Evolutionary conservation across 2,797 vertebrate genomes (phyloP).

Genomic region (Erpetoichthys calabaricus): DNA sequence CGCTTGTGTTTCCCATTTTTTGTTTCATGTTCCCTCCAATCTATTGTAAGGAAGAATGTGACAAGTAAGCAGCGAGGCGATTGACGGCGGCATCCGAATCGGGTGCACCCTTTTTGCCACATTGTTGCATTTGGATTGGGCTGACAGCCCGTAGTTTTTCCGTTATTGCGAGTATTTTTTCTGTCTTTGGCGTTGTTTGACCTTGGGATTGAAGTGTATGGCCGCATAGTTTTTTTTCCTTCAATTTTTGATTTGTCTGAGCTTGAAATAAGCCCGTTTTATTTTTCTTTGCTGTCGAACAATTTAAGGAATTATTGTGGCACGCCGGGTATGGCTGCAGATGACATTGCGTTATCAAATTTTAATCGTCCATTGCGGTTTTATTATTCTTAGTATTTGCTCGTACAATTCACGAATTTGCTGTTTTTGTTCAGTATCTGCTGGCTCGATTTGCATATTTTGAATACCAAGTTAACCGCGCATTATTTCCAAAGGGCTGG

Average conservation of each 20-base stretch:
- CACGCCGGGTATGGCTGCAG: no score
- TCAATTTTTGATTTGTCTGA: no score
- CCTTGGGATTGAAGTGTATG: constrained; percentile 22
- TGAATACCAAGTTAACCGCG: constrained; percentile 8
- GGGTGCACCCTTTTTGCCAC: constrained; percentile 5
- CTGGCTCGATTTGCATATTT: constrained; percentile 3
- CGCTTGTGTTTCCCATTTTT: not conserved
- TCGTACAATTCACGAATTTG: no score
- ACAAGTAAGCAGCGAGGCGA: constrained; percentile 10
- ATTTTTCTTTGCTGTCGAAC: no score
- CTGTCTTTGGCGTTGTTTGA: constrained; percentile 10
- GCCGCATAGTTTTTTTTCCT: no score
- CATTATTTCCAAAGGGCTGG: not conserved
- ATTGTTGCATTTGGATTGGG: constrained; percentile 3
- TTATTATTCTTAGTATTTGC: no score
- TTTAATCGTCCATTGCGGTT: no score
- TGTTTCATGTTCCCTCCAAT: not conserved
- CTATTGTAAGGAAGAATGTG: constrained; percentile 11
- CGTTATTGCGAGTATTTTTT: no score
- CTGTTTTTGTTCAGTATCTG: no score
- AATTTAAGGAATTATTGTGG: no score
- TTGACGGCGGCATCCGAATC: not conserved
- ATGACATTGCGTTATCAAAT: no score
- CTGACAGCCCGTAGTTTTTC: not conserved
- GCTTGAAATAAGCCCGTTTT: no score